Percentiles rank a stretch among this genome's conserved stretches.
phyloP scores from a whole-genome alignment of 2,888 invertebrate species.

The Harpalus rubripes region DNA sequence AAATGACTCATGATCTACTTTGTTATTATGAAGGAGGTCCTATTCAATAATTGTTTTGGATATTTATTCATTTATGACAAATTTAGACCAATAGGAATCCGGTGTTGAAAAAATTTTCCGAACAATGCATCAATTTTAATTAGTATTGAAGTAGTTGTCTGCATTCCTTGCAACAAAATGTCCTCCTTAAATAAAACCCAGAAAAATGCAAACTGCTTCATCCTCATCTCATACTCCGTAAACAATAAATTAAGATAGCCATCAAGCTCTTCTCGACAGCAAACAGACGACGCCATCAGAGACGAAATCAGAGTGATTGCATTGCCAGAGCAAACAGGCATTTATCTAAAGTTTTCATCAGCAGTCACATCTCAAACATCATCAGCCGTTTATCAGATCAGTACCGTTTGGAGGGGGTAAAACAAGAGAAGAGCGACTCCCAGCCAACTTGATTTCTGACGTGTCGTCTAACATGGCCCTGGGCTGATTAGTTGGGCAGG shows the following conservation, averaged over 20 bases:
- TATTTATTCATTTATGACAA: no score
- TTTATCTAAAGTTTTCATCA: conserved; percentile 66
- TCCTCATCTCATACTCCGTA: conserved; percentile 9
- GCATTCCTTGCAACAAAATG: background rate
- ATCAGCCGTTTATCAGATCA: conserved; percentile 65
- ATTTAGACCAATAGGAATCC: no score
- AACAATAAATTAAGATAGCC: conserved; percentile 55
- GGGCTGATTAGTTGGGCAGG: conserved; percentile 59
- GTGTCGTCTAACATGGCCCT: conserved; percentile 57
- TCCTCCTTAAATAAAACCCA: background rate
- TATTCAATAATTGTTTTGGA: no score
- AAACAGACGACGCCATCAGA: conserved; percentile 47
- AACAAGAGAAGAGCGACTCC: conserved; percentile 26
- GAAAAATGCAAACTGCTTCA: background rate
- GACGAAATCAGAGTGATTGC: conserved; percentile 52
- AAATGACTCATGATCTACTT: no score
- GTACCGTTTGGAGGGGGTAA: background rate
- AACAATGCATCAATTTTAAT: conserved; percentile 6
- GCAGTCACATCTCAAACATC: conserved; percentile 57
- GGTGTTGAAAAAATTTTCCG: background rate
- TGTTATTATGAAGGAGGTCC: no score
- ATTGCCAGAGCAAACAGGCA: conserved; percentile 54
- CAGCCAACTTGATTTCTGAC: conserved; percentile 56
- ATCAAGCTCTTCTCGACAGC: conserved; percentile 46
- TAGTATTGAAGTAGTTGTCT: background rate